These are phyloP conservation scores for Atractosteus spatula DNA, from an alignment of 2,113 vertebrate species.

Conservation along the genomic window DNA sequence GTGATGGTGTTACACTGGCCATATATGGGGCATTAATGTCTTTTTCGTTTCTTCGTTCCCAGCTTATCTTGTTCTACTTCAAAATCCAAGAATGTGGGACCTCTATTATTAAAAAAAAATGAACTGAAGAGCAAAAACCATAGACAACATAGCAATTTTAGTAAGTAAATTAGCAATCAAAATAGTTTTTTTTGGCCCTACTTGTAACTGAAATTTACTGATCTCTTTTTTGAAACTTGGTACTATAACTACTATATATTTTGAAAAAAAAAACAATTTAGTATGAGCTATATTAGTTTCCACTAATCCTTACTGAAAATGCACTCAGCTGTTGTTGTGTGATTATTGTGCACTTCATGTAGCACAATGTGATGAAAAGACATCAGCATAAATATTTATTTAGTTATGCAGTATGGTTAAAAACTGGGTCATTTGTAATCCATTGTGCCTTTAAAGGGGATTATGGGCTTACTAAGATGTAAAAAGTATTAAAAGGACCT, in stretches of 20 bases:
- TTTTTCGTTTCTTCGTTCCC: no score
- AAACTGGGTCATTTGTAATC: constrained; percentile 35
- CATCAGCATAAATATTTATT: constrained; percentile 64
- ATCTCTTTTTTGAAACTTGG: constrained; percentile 27
- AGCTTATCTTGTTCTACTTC: no score
- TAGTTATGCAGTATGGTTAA: constrained; percentile 55
- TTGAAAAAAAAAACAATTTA: constrained; percentile 40
- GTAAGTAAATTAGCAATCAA: constrained; percentile 1
- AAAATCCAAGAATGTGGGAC: no score
- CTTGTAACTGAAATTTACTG: neutral
- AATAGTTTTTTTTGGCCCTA: constrained; percentile 1
- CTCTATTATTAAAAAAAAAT: no score
- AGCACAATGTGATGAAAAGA: constrained; percentile 44
- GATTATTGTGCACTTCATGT: constrained; percentile 36
- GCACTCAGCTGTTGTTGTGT: constrained; percentile 48
- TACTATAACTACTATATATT: constrained; percentile 40
- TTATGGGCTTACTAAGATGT: constrained; percentile 30
- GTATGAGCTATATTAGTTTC: constrained; percentile 43
- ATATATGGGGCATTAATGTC: no score
- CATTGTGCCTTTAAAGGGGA: constrained; percentile 56
- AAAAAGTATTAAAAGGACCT: constrained; percentile 21
- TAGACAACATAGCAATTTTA: no score
- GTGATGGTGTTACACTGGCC: no score
- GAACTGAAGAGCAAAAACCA: no score
- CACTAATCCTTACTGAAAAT: constrained; percentile 42